These are phyloP conservation scores for Mastigias papua DNA, from an alignment of 30 jellyfish, hydroid and myxozoan genomes.

Conservation along the genomic window DNA sequence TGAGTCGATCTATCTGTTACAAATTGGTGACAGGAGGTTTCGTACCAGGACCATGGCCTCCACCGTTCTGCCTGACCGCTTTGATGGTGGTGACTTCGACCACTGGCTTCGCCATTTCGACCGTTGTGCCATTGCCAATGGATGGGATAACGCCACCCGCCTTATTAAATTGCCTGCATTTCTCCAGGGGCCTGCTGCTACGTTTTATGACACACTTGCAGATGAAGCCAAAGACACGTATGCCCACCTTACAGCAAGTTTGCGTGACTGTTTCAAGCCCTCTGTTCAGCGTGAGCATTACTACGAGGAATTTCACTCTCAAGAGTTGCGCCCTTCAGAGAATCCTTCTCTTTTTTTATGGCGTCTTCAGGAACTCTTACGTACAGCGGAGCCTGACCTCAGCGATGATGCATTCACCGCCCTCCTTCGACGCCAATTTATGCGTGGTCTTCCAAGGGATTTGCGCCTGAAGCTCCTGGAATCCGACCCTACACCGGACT, in stretches of 20 bases:
- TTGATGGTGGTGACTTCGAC: neutral
- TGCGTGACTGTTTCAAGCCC: neutral
- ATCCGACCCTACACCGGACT: neutral
- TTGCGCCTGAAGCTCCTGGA: neutral
- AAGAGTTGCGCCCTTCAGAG: neutral
- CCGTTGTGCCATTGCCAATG: neutral
- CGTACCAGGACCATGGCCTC: neutral
- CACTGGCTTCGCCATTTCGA: neutral
- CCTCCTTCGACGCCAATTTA: neutral
- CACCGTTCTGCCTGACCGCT: neutral
- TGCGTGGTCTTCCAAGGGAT: neutral
- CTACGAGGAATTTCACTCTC: neutral
- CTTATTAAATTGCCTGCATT: neutral
- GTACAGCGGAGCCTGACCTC: neutral
- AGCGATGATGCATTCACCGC: neutral
- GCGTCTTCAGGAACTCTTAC: neutral
- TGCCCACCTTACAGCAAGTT: neutral
- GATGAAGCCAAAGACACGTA: neutral
- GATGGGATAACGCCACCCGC: neutral
- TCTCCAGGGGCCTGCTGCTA: neutral
- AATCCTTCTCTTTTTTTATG: neutral
- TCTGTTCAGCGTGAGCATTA: neutral
- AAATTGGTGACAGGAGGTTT: neutral
- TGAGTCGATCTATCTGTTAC: too few species aligned
- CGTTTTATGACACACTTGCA: neutral